A percentile compares a stretch with the other conserved stretches of the same genome.
Conservation (phyloP, 2,113 vertebrate genomes). For the Petromus typicus region DNA sequence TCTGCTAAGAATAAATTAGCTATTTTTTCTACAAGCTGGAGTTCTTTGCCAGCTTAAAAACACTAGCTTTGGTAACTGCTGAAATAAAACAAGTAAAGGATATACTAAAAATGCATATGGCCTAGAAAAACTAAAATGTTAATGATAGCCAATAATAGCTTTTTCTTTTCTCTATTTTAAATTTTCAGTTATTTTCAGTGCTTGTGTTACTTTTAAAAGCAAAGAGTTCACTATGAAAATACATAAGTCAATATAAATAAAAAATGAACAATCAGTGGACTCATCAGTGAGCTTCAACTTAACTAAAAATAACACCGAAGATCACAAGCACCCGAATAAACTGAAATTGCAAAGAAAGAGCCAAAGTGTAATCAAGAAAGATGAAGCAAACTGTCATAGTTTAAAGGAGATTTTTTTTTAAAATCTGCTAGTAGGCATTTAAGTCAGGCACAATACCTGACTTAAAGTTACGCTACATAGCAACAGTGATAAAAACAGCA, state of each 20-base stretch:
- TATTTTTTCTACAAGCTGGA: slow-evolving; percentile 36
- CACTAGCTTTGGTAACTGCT: slow-evolving; percentile 42
- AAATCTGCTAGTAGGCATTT: background rate
- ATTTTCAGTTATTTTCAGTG: slow-evolving; percentile 47
- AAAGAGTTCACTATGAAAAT: slow-evolving; percentile 15
- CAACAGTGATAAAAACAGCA: background rate
- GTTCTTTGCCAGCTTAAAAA: slow-evolving; percentile 54
- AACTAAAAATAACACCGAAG: slow-evolving; percentile 56
- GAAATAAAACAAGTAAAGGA: slow-evolving; percentile 28
- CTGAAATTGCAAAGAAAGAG: slow-evolving; percentile 5
- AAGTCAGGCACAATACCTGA: background rate
- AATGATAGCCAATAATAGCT: background rate
- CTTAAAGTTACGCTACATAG: background rate
- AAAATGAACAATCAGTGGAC: slow-evolving; percentile 13
- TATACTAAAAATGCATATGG: background rate
- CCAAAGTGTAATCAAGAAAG: slow-evolving; percentile 45
- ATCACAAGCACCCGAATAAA: slow-evolving; percentile 14
- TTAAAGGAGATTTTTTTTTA: background rate
- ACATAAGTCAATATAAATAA: slow-evolving; percentile 43
- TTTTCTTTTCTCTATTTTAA: slow-evolving; percentile 3
- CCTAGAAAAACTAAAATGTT: background rate
- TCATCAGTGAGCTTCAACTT: slow-evolving; percentile 48
- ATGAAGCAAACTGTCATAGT: slow-evolving; percentile 33
- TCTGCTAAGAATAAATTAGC: slow-evolving; percentile 41
- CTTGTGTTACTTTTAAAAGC: slow-evolving; percentile 20